Conservation (phyloP, 2,888 invertebrate species). For the Acanthosepion pharaonis region DNA sequence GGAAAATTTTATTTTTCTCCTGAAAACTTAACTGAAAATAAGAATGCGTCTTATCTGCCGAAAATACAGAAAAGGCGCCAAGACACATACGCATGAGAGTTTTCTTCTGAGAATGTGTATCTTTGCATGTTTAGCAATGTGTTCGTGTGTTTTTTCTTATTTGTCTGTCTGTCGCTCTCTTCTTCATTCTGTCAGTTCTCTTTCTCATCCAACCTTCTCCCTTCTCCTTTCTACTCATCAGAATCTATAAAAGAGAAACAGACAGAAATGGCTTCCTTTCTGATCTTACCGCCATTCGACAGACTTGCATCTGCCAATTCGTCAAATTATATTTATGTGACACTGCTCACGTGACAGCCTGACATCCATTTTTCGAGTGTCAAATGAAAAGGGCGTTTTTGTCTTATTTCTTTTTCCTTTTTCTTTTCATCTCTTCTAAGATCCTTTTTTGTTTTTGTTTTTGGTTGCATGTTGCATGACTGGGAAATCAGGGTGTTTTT, state of each 20-base stretch:
- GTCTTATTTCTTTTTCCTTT: too few species aligned
- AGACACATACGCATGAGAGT: background rate
- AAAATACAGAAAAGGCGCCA: background rate
- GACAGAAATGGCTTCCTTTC: background rate
- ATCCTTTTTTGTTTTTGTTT: too few species aligned
- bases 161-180: background rate
- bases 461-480: background rate
- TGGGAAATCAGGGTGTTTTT: background rate
- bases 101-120: background rate
- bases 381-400: background rate
- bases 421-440: too few species aligned
- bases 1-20: too few species aligned
- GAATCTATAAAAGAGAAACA: background rate
- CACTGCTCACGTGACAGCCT: background rate
- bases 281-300: background rate
- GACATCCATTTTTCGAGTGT: background rate
- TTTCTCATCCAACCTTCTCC: too few species aligned
- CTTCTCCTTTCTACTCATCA: background rate
- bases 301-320: background rate
- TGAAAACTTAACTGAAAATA: too few species aligned
- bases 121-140: background rate
- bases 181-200: background rate
- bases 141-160: background rate
- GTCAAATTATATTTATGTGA: slow-evolving; percentile 33
- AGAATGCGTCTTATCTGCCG: too few species aligned